Evolutionary conservation across 2,797 vertebrate species (phyloP), one percentile per base, ranked within the genome.

Genomic region (Spinibarbus caldwelli): DNA sequence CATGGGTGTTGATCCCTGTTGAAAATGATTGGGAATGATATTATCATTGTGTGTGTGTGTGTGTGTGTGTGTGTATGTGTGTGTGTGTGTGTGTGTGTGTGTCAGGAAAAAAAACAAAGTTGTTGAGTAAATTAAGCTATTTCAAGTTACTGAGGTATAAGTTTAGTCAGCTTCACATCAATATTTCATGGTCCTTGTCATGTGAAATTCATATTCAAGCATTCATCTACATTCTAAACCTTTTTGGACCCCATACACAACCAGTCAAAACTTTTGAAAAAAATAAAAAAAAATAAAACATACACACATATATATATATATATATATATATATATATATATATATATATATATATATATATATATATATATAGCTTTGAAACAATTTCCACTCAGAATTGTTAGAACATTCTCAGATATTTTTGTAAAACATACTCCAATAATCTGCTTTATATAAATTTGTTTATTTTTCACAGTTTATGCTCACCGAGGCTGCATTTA

Each of bases 71-170:
- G n/a, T n/a, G n/a, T n/a, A n/a, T n/a, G n/a, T n/a, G n/a, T n/a
- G n/a, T n/a, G n/a, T n/a, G n/a, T n/a, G n/a, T n/a, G n/a, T n/a
- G n/a, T n/a, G n/a, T 45, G 38, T 62, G n/a, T 43, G 66, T 70
- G 15, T 82, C 19, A 54, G 10, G 29, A n/a, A 54, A 76, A 34
- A 26, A 12, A 5, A 57, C 9, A 9, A 31, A 8, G 12, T 57
- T 21, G 9, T 57, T 72, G n/a, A 8, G 26, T 31, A 19, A 68
- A 68, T 68, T 36, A 6, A 23, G 14, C 4, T 12, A 19, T 66
- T 81, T 88, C 82, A 82, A 76, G 85, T 86, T 59, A 76, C 41
- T 31, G 41, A 71, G 26, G 52, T 45, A 52, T 34, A 29, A 2
- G 70, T 70, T n/a, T 49, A 54, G 26, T 41, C 54, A 75, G 41